Base-by-base conservation (phyloP, 2,113 vertebrate genomes). In the Psilopogon haemacephalus region DNA sequence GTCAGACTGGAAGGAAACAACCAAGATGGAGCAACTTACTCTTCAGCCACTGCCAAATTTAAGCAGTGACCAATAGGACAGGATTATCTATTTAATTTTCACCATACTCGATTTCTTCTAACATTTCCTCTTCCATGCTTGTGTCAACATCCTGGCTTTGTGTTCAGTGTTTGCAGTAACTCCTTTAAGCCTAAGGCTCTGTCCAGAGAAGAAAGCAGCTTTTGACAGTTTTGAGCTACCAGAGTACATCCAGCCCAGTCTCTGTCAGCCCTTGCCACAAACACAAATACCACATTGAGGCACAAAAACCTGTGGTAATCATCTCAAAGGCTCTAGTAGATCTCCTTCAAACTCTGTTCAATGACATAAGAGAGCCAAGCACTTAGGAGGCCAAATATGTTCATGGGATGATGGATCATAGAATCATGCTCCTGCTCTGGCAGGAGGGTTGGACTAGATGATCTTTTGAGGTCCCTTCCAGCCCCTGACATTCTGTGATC, bases 201-300 rank as follows among this genome's bases (percentile, higher is more conserved):
- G 32, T 9, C 32, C 46, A 38, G 38, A 67, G 13, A 12, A 88
- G 18, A 64, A 90, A 50, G 21, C 28, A 79, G 44, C 44, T 88
- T 67, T 65, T 10, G n/a, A 60, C 10, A 86, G 21, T 59, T 62
- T 17, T 44, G 20, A 86, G 15, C 24, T 38, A 62, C 30, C 20
- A 12, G 56, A 63, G 14, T 21, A 37, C 46, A 67, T 7, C 8
- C 42, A 80, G 15, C 21, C 19, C 46, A 38, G 62, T 26, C 71
- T n/a, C 12, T 27, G 12, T 12, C 15, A 7, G 11, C 5, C 48
- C 21, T 65, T 35, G 42, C 12, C 28, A 37, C 33, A 56, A 40
- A 14, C 0, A 8, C 15, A 52, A 20, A 48, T 3, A 65, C 1
- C 23, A 42, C 4, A 33, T 2, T 37, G 70, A 75, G 37, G 32